These are phyloP conservation scores for Chanos chanos DNA, from an alignment of 2,797 vertebrate species.

Conservation along the genomic window DNA sequence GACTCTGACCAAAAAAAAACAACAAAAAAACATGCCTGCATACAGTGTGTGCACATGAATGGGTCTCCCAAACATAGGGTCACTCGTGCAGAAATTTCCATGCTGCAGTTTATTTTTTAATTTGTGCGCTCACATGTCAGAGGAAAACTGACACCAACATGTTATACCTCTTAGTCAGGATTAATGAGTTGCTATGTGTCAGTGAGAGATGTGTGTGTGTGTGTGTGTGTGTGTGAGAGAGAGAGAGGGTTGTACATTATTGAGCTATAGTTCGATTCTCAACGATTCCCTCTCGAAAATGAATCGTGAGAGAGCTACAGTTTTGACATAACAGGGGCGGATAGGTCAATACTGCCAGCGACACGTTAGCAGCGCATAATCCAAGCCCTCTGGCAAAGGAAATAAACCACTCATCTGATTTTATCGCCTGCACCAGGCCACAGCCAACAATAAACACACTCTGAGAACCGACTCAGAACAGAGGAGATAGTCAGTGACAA, in stretches of 20 bases:
- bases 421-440: neutral
- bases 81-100: too few relatives aligned
- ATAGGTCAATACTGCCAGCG: slow-evolving; percentile 56
- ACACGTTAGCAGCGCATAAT: slow-evolving; percentile 26
- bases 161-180: neutral
- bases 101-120: too few relatives aligned
- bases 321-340: slow-evolving; percentile 64
- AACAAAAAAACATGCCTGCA: too few relatives aligned
- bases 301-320: slow-evolving; percentile 59
- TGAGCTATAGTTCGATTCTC: slow-evolving; percentile 64
- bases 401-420: neutral
- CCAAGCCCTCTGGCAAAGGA: neutral
- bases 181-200: too few relatives aligned
- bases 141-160: neutral
- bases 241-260: slow-evolving; percentile 44
- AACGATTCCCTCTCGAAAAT: slow-evolving; percentile 45
- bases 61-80: too few relatives aligned
- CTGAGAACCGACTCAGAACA: too few relatives aligned
- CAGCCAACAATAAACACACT: neutral
- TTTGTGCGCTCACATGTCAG: too few relatives aligned
- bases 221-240: slow-evolving; percentile 30
- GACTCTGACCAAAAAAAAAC: too few relatives aligned
- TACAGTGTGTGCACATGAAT: too few relatives aligned
- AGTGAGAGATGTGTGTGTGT: slow-evolving; percentile 20
- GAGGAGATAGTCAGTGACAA: too few relatives aligned